phyloP scores from a whole-genome alignment of 2,797 vertebrate genomes.

The Syngnathus acus region DNA sequence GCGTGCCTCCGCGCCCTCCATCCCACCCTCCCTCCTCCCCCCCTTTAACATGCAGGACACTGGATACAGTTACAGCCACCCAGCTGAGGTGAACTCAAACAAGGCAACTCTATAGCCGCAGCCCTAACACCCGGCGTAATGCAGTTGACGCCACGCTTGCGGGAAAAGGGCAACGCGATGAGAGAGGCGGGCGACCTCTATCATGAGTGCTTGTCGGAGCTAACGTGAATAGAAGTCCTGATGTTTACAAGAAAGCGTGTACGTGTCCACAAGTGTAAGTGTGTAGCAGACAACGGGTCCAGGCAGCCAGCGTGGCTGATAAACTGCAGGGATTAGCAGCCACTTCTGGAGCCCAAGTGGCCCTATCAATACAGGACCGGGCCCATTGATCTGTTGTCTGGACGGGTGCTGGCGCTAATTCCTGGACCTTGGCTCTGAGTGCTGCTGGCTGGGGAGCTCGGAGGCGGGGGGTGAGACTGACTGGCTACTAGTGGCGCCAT shows the following conservation, averaged over 20 bases:
- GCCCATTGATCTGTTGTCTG: slow-evolving; percentile 73
- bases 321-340: slow-evolving; percentile 71
- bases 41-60: slow-evolving; percentile 43
- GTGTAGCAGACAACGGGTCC: slow-evolving; percentile 48
- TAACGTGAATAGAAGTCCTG: slow-evolving; percentile 2
- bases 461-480: slow-evolving; percentile 54
- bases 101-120: slow-evolving; percentile 65
- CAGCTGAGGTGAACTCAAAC: slow-evolving; percentile 59
- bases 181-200: slow-evolving; percentile 34
- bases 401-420: slow-evolving; percentile 65
- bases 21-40: slow-evolving; percentile 10
- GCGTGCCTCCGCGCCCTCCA: slow-evolving; percentile 48
- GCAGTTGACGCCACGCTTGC: slow-evolving; percentile 61
- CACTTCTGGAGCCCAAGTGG: slow-evolving; percentile 68
- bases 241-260: slow-evolving; percentile 23
- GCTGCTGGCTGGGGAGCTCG: slow-evolving; percentile 48
- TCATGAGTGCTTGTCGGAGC: slow-evolving; percentile 15
- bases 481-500: slow-evolving; percentile 62
- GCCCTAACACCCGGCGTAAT: slow-evolving; percentile 70
- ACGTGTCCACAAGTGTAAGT: slow-evolving; percentile 28
- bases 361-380: slow-evolving; percentile 66
- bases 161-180: slow-evolving; percentile 36
- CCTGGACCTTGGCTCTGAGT: slow-evolving; percentile 66
- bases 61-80: slow-evolving; percentile 69
- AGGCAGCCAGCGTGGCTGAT: slow-evolving; percentile 55